Conservation (phyloP, 2,797 vertebrate genomes). For the Gadopsis marmoratus region DNA sequence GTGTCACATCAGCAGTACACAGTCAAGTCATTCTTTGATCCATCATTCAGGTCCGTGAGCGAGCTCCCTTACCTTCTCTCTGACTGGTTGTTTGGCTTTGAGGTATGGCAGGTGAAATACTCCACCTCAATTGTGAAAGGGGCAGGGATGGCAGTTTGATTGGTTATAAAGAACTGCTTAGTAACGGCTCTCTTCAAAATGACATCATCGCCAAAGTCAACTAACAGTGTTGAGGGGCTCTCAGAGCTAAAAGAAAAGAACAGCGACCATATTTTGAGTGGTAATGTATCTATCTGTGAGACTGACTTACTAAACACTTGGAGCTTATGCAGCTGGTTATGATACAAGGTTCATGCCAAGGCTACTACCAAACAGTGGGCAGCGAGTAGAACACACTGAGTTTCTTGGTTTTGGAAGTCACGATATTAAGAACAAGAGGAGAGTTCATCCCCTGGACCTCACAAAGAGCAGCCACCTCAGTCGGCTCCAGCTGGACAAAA, state of each 20-base stretch:
- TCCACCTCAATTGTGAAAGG: conserved; percentile 85
- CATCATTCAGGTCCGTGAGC: conserved; percentile 27
- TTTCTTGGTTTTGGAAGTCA: conserved; percentile 81
- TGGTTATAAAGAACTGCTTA: conserved; percentile 88
- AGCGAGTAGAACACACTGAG: conserved; percentile 86
- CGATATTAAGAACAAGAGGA: conserved; percentile 87
- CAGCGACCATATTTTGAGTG: not conserved
- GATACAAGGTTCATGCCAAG: not conserved
- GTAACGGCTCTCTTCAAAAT: conserved; percentile 78
- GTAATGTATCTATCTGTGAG: too few species aligned
- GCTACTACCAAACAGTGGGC: conserved; percentile 66
- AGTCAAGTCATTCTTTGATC: conserved; percentile 17
- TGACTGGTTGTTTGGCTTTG: conserved; percentile 43
- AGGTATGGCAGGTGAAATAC: conserved; percentile 83
- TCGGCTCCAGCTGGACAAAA: conserved; percentile 85
- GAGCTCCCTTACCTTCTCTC: conserved; percentile 65
- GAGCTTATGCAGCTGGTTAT: not conserved
- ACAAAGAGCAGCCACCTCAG: conserved; percentile 86
- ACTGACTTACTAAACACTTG: too few species aligned
- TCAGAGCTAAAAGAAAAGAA: conserved; percentile 67
- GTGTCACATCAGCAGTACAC: conserved; percentile 23
- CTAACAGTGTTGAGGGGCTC: conserved; percentile 48
- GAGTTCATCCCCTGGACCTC: conserved; percentile 88
- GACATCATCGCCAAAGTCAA: conserved; percentile 90
- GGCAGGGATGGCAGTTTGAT: conserved; percentile 86